These are phyloP conservation scores for Syngnathus scovelli DNA, from an alignment of 2,113 vertebrate species.

Conservation along the genomic window DNA sequence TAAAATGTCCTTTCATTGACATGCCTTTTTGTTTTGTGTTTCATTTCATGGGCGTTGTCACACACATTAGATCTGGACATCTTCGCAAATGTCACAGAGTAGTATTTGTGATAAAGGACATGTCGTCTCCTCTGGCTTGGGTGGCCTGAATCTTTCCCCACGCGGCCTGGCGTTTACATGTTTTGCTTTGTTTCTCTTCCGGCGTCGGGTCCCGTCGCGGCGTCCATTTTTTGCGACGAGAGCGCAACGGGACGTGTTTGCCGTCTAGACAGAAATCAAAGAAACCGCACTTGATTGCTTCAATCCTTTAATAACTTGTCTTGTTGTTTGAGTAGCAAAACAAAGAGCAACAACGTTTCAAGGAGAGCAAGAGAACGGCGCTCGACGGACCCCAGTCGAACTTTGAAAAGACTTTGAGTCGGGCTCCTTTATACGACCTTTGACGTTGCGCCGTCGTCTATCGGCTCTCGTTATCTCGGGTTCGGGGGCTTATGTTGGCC, in stretches of 20 bases:
- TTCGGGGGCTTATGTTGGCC: neutral
- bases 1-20: slow-evolving; percentile 64
- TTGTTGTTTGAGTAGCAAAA: neutral
- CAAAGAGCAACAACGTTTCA: neutral
- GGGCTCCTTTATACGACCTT: too few relatives aligned
- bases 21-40: slow-evolving; percentile 29
- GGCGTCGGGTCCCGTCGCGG: slow-evolving; percentile 16
- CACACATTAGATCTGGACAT: neutral
- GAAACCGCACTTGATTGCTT: neutral
- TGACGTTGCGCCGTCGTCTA: neutral
- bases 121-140: neutral
- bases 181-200: neutral
- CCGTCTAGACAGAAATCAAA: slow-evolving; percentile 33
- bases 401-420: too few relatives aligned
- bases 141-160: neutral
- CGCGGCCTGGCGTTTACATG: slow-evolving; percentile 6
- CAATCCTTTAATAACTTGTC: neutral
- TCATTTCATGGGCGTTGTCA: neutral
- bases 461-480: neutral
- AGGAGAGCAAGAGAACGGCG: neutral
- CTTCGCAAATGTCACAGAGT: too few relatives aligned
- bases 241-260: slow-evolving; percentile 32
- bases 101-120: too few relatives aligned
- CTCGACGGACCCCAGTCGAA: neutral
- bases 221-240: slow-evolving; percentile 24